Conservation (phyloP, 2,888 invertebrate species). For the Cotesia congregata region DNA sequence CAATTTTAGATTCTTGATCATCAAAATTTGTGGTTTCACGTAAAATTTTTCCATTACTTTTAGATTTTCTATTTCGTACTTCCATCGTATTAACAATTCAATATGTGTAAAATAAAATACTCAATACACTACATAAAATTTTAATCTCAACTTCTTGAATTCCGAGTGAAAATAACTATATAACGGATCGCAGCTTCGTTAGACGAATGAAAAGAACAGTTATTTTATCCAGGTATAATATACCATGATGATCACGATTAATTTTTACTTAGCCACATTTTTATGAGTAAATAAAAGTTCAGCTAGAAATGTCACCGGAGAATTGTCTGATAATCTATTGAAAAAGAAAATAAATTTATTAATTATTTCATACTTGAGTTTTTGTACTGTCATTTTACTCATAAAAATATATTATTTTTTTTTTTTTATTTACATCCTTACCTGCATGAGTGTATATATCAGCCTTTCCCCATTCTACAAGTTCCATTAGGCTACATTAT, state of each 20-base stretch:
- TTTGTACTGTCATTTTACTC: no score
- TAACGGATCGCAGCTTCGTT: slow-evolving; percentile 16
- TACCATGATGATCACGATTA: not conserved
- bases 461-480: no score
- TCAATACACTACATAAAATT: not conserved
- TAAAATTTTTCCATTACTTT: slow-evolving; percentile 29
- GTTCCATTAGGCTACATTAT: no score
- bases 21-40: slow-evolving; percentile 57
- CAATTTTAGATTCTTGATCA: slow-evolving; percentile 42
- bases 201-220: slow-evolving; percentile 35
- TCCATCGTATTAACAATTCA: slow-evolving; percentile 25
- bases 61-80: slow-evolving; percentile 35
- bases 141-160: slow-evolving; percentile 12
- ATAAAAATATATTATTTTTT: no score
- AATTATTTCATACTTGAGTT: no score
- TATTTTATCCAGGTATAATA: slow-evolving; percentile 17
- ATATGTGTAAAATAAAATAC: not conserved
- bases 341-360: no score
- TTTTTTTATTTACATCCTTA: no score
- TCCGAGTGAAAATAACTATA: not conserved
- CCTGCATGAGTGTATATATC: no score
- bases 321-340: no score
- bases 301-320: no score
- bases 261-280: not conserved
- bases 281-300: not conserved